These are phyloP conservation scores for Eulithis prunata DNA, from an alignment of 2,888 invertebrate genomes.

Conservation along the genomic window DNA sequence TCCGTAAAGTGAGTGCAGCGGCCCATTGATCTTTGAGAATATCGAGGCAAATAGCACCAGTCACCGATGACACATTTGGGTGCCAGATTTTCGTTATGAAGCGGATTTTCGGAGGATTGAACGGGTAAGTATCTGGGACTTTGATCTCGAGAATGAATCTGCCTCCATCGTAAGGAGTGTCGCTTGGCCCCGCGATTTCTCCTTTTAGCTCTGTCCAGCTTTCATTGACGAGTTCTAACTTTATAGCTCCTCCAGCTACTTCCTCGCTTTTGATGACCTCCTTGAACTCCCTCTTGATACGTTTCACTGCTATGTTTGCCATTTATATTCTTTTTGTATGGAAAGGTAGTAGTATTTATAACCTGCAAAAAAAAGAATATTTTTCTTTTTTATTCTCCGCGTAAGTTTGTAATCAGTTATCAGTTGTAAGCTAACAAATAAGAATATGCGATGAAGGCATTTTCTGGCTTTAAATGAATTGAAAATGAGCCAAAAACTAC, in stretches of 20 bases:
- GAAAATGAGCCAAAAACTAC: constrained; percentile 15
- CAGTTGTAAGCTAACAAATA: not conserved
- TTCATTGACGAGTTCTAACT: constrained; percentile 95
- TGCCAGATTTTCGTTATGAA: constrained; percentile 99
- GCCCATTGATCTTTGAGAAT: constrained; percentile 99
- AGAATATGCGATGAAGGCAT: not conserved
- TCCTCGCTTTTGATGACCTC: constrained; percentile 56
- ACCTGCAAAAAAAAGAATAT: constrained; percentile 21
- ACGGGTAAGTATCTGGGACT: constrained; percentile 99
- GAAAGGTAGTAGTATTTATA: constrained; percentile 11
- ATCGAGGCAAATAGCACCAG: constrained; percentile 98
- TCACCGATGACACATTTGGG: constrained; percentile 99
- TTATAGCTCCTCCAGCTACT: constrained; percentile 94
- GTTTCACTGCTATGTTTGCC: constrained; percentile 34
- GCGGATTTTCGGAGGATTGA: constrained; percentile 99
- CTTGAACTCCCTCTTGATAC: constrained; percentile 32
- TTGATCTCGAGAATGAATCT: constrained; percentile 97
- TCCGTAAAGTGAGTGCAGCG: constrained; percentile 98
- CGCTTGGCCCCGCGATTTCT: constrained; percentile 98
- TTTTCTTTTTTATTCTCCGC: not conserved
- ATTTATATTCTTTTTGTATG: constrained; percentile 12
- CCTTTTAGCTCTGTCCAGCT: constrained; percentile 96
- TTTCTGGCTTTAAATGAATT: not conserved
- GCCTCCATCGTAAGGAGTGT: constrained; percentile 99
- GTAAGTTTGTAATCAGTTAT: not conserved